phyloP scores from a whole-genome alignment of 1,140 invertebrate genomes.

The Drosophila trapezifrons region DNA sequence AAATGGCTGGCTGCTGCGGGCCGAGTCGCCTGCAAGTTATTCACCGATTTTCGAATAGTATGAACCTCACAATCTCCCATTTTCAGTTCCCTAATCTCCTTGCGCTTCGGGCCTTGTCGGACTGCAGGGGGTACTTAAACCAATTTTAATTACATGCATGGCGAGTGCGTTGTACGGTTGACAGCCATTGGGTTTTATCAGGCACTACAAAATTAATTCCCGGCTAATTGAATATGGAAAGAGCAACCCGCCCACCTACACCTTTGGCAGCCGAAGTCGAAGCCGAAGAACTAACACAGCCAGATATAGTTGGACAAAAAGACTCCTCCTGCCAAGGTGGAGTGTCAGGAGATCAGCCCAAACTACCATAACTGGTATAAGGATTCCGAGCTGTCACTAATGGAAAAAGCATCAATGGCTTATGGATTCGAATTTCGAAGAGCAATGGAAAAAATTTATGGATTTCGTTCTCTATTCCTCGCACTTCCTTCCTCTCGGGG shows the following conservation, averaged over 20 bases:
- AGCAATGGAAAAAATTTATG: conserved; percentile 75
- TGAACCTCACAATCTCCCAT: background rate
- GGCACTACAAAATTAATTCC: conserved; percentile 61
- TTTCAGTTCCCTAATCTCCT: conserved; percentile 26
- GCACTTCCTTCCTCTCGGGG: conserved; percentile 11
- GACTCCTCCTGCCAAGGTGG: background rate
- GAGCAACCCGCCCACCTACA: background rate
- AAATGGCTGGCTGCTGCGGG: conserved; percentile 27
- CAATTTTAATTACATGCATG: conserved; percentile 79
- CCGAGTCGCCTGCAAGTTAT: conserved; percentile 8
- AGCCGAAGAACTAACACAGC: conserved; percentile 24
- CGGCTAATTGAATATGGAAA: conserved; percentile 69
- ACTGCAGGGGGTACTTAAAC: conserved; percentile 60
- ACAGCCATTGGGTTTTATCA: conserved; percentile 37
- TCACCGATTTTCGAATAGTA: background rate
- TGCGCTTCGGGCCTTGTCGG: conserved; percentile 7
- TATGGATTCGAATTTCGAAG: conserved; percentile 61
- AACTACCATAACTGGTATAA: conserved; percentile 30
- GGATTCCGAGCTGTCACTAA: conserved; percentile 59
- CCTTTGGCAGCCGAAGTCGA: conserved; percentile 31
- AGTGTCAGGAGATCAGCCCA: conserved; percentile 16
- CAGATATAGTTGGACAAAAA: conserved; percentile 10
- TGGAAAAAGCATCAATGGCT: conserved; percentile 81
- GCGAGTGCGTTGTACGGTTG: conserved; percentile 32
- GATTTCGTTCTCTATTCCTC: conserved; percentile 57